Base-by-base conservation (phyloP, 2,888 invertebrate genomes). In the Aphrophora alni region DNA sequence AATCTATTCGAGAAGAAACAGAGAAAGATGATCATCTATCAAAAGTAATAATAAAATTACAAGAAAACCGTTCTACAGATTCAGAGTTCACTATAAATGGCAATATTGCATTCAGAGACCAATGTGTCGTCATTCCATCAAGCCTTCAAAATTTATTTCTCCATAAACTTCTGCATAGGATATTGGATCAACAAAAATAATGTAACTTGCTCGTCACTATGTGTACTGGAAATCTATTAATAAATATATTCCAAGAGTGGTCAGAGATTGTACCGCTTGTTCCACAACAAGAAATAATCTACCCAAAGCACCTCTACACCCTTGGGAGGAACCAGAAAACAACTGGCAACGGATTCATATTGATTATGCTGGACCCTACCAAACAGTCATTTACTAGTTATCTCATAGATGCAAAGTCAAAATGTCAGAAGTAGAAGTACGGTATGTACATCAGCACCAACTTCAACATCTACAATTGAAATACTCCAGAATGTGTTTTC, bases 171-270 rank as follows among this genome's bases (percentile, higher is more conserved):
- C 85, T 86, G 77, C 75, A 17, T 84, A 84, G 0, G 85, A 86
- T 78, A 72, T 84, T 12, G 86, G 86, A 0, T 83, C 86, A 8
- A 82, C 84, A 8, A 85, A 85, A 38, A 86, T 86, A 84, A 86
- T 86, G 75, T 75, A 82, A 26, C 68, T 86, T 8, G 86, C 85
- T 28, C 78, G 86, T 14, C 83, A 83, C n/a, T n/a, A n/a, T n/a
- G 0, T 85, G 83, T 86, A n/a, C 85, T 84, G 82, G n/a, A 86
- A 85, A 86, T 84, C 83, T 28, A 82, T 86, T 5, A 85, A 86
- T 77, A 73, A 75, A 27, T 85, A 85, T 76, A 85, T 86, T 71
- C 85, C 86, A 79, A 14, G 71, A 17, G 38, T 85, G 17, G 84
- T 85, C 8, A 78, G 81, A 78, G 51, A 79, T 17, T 86, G 85